These are phyloP conservation scores for Epinotia brunnichana DNA, from an alignment of 2,888 invertebrate genomes.

Conservation along the genomic window DNA sequence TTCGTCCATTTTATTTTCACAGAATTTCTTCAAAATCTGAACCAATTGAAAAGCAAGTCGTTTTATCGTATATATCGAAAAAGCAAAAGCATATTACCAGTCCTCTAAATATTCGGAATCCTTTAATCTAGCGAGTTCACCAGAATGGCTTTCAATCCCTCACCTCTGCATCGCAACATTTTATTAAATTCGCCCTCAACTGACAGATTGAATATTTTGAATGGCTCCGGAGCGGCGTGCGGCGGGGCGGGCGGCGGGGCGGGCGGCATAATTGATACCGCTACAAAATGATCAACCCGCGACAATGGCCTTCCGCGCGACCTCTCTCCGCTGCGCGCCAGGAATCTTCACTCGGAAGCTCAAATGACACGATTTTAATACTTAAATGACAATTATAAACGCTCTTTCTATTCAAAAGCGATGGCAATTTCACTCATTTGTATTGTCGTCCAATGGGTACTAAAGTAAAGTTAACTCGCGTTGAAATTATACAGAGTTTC, in stretches of 20 bases:
- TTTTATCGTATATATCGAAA: background rate
- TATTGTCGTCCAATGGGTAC: background rate
- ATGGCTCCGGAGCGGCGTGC: background rate
- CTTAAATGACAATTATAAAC: background rate
- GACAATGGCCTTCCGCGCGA: constrained; percentile 16
- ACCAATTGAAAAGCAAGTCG: too few relatives aligned
- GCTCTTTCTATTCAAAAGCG: background rate
- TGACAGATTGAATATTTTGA: constrained; percentile 14
- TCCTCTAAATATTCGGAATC: background rate
- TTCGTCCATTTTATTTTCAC: too few relatives aligned
- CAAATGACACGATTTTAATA: constrained; percentile 12
- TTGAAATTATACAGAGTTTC: background rate
- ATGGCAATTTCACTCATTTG: constrained; percentile 2
- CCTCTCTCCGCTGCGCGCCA: background rate
- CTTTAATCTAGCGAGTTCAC: constrained; percentile 11
- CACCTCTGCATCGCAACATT: background rate
- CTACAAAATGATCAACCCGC: constrained; percentile 17
- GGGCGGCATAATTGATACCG: constrained; percentile 15
- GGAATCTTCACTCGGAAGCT: background rate
- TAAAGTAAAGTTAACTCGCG: background rate
- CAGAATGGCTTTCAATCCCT: constrained; percentile 8
- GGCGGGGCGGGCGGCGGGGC: background rate
- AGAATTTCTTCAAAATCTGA: too few relatives aligned
- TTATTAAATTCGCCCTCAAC: constrained; percentile 29
- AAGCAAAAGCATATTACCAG: background rate